These are phyloP conservation scores for Hanleya hanleyi DNA, from an alignment of 2,888 invertebrate species.

Conservation along the genomic window DNA sequence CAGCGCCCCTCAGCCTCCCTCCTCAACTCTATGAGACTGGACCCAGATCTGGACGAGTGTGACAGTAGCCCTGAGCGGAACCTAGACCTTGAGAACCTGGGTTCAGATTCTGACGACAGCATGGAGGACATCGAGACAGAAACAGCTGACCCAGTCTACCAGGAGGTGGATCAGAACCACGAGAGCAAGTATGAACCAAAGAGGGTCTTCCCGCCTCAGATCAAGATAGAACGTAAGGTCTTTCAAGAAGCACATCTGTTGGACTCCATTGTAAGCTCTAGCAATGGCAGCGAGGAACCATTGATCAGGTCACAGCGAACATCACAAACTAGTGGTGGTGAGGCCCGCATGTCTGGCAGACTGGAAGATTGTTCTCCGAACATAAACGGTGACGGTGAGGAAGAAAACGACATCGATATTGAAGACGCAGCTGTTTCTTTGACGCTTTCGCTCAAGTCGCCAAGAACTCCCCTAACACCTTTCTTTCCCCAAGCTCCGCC, in stretches of 20 bases:
- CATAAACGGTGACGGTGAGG: constrained; percentile 28
- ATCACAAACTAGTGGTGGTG: background rate
- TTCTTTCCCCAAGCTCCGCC: constrained; percentile 49
- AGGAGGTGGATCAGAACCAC: constrained; percentile 66
- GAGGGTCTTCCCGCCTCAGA: constrained; percentile 56
- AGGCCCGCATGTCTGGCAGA: background rate
- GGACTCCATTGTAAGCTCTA: constrained; percentile 65
- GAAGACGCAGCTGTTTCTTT: constrained; percentile 17
- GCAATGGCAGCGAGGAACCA: constrained; percentile 62
- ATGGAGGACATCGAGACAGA: constrained; percentile 43
- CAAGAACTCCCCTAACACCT: constrained; percentile 46
- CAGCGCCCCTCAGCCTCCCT: constrained; percentile 56
- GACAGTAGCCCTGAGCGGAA: background rate
- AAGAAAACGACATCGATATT: constrained; percentile 26
- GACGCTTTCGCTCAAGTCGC: constrained; percentile 28
- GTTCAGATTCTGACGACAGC: constrained; percentile 20
- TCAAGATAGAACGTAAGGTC: constrained; percentile 69
- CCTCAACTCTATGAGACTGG: constrained; percentile 46
- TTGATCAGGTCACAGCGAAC: background rate
- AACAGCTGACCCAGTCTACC: constrained; percentile 58
- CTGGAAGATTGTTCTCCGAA: background rate
- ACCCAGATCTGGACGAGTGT: constrained; percentile 31
- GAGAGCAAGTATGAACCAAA: constrained; percentile 66
- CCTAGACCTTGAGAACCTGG: background rate
- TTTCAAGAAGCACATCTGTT: constrained; percentile 52